Conservation (phyloP, 2,888 invertebrate genomes). For the Onthophagus sagittarius region DNA sequence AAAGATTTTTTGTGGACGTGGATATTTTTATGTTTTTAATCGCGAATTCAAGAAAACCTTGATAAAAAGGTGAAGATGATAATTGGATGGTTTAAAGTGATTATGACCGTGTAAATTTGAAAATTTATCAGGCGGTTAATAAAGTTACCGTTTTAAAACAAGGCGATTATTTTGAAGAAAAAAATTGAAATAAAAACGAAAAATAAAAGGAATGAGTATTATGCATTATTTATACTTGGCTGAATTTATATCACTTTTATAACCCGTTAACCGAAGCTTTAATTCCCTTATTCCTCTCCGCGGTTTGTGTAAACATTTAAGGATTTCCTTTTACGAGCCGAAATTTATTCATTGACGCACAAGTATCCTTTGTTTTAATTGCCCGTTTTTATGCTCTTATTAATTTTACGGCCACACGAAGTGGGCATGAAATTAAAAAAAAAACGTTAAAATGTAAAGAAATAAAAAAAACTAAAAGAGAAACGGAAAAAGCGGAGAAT, state of each 20-base stretch:
- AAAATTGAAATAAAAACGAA: background rate
- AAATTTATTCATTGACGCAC: background rate
- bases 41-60: background rate
- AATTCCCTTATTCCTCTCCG: background rate
- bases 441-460: too few species aligned
- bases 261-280: background rate
- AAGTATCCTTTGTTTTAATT: background rate
- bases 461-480: background rate
- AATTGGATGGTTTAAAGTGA: background rate
- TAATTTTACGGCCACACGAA: background rate
- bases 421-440: background rate
- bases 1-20: conserved; percentile 7
- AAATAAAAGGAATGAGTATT: background rate
- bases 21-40: background rate
- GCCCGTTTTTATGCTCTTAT: background rate
- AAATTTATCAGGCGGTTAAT: background rate
- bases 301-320: background rate
- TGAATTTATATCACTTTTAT: background rate
- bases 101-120: background rate
- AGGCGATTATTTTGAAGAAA: background rate
- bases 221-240: background rate
- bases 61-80: background rate
- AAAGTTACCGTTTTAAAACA: background rate
- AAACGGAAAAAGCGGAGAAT: background rate
- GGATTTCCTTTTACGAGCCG: background rate